Base-by-base conservation (phyloP, 1,140 invertebrate genomes). In the Pentalonia nigronervosa region DNA sequence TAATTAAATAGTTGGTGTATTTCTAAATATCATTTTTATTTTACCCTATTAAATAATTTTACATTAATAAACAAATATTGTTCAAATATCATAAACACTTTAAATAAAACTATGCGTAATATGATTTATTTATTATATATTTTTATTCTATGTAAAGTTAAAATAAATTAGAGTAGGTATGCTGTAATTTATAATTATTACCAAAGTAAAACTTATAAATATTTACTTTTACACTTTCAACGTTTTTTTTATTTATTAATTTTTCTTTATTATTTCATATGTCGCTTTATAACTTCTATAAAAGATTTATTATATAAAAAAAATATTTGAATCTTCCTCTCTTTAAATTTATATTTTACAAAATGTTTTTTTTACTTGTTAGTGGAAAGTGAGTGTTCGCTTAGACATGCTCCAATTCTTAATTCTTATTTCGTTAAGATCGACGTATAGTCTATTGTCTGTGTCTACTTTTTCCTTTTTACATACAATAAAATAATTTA, bases 341-440 rank as follows among this genome's bases (percentile, higher is more conserved):
- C 30, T 30, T n/a, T 67, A 67, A 67, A 67, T 67, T 67, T 30
- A 67, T 83, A 36, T 36, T 36, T 36, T 23, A 36, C 23, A 4
- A 83, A 83, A 23, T 83, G 23, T 41, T 21, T 23, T 41, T 83
- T 41, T 83, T 83, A 41, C 48, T 23, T 41, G 34, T 20, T 41
- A 25, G 34, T 84, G 21, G 36, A 84, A 84, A 84, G 83, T 41
- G 34, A 41, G 36, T 45, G 41, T 41, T 84, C 23, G 21, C 23
- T 84, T 41, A 41, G 83, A 84, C 36, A 84, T 41, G 83, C 83
- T 84, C 83, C 36, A 84, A 84, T 84, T 67, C 60, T n/a, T n/a
- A 67, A 67, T 67, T 67, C n/a, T 67, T 41, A 45, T 84, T 41
- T 41, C 36, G 34, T 84, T 41, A 84, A 45, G 23, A 84, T 41